Base-by-base conservation (phyloP, 2,888 invertebrate genomes). In the Hyposoter didymator region DNA sequence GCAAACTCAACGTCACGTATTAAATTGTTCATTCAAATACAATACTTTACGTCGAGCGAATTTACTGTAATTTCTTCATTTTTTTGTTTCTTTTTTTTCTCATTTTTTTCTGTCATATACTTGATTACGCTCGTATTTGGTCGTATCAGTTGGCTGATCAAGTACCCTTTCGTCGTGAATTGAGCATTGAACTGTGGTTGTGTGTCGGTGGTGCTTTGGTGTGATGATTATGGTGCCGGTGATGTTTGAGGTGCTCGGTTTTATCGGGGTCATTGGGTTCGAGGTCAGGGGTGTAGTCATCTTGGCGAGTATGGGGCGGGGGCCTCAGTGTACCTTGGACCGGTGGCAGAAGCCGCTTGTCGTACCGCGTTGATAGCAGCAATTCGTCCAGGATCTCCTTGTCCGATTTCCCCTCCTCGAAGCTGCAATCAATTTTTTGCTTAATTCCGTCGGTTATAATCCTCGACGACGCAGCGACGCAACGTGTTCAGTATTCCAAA, bases 321-420 rank as follows among this genome's bases (percentile, higher is more conserved):
- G 93, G 92, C 92, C 93, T 91, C 91, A 93, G 92, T 93, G 92
- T 94, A 98, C 98, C 98, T 95, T 97, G 96, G 93, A 98, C 98
- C 92, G 98, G 97, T 92, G 98, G 98, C 93, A 98, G 96, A 94
- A 98, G 96, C 95, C 98, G 96, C 95, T 98, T 98, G 95, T 98
- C 98, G 95, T 98, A 98, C 94, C 98, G 97, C 93, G 97, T 97
- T 93, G 96, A 96, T 95, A 96, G 96, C 93, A 98, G 95, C 92
- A 98, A 96, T 95, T 97, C 96, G 96, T 98, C 98, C 95, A 98
- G 95, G 94, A 98, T 98, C 95, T 98, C 97, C 95, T 98, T 98
- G 96, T 98, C 98, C 94, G 98, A 98, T 95, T 97, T 97, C 92
- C 97, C 97, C 95, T 97, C 97, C 94, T 97, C 97, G 95, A 97